Conservation (phyloP, 2,113 vertebrate species). For the Hyperopisus bebe region DNA sequence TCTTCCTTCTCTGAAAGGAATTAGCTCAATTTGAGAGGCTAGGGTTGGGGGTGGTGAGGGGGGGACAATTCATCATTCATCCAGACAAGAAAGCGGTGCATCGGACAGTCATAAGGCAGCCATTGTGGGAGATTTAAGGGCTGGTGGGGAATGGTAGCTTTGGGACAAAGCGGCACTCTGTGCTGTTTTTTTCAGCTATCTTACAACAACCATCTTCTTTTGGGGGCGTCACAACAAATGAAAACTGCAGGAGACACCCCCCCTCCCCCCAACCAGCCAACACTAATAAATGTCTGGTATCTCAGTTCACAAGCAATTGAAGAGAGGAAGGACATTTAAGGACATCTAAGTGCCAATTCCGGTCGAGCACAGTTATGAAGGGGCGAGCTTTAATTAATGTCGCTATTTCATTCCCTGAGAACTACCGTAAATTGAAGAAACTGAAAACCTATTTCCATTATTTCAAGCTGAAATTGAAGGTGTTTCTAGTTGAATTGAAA, state of each 20-base stretch:
- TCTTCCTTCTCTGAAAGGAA: conserved; percentile 34
- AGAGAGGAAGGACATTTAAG: neutral
- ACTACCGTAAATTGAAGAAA: neutral
- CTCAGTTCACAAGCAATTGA: neutral
- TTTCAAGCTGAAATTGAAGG: neutral
- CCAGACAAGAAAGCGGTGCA: neutral
- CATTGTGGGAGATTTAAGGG: conserved; percentile 22
- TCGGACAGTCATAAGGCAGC: conserved; percentile 1
- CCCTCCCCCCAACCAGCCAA: neutral
- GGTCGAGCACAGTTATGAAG: neutral
- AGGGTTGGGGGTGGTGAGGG: neutral
- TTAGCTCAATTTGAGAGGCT: conserved; percentile 25
- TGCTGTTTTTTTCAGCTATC: neutral
- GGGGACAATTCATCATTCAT: conserved; percentile 16
- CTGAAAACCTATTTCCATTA: neutral
- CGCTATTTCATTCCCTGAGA: neutral
- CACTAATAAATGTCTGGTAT: neutral
- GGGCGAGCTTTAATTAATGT: neutral
- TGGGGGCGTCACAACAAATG: neutral
- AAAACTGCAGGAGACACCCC: neutral
- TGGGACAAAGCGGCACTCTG: neutral
- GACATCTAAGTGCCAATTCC: neutral
- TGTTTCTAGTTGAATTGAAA: neutral
- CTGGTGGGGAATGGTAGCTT: conserved; percentile 25
- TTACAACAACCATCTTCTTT: conserved; percentile 1